Conservation (phyloP, 1,140 invertebrate genomes). For the Drosophila kohkoa region DNA sequence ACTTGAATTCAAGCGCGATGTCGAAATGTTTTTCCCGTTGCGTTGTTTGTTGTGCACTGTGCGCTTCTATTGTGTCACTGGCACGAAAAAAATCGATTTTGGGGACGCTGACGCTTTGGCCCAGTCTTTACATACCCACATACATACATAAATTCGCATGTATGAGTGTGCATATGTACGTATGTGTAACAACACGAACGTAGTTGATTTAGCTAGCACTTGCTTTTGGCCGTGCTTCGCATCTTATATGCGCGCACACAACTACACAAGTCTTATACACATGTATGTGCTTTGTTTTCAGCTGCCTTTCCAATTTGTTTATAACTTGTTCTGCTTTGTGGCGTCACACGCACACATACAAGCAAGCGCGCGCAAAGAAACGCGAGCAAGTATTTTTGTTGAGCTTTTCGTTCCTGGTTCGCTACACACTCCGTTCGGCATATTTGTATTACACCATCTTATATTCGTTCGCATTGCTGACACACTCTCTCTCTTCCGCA, state of each 20-base stretch:
- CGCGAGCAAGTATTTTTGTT: slow-evolving; percentile 35
- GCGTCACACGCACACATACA: slow-evolving; percentile 16
- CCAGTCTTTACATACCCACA: slow-evolving; percentile 48
- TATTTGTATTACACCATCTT: neutral
- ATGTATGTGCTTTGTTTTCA: slow-evolving; percentile 40
- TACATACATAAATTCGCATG: too few species aligned
- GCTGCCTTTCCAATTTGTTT: slow-evolving; percentile 79
- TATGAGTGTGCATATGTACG: slow-evolving; percentile 6
- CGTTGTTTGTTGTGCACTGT: slow-evolving; percentile 35
- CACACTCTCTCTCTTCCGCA: neutral
- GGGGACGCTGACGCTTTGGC: slow-evolving; percentile 61
- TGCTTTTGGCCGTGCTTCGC: slow-evolving; percentile 33
- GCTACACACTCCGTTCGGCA: slow-evolving; percentile 33
- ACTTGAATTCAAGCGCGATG: neutral
- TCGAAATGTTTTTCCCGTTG: slow-evolving; percentile 2
- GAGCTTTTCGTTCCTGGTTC: slow-evolving; percentile 55
- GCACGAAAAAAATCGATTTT: slow-evolving; percentile 78
- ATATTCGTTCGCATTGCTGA: neutral
- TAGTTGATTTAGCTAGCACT: slow-evolving; percentile 55
- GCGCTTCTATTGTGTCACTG: slow-evolving; percentile 57
- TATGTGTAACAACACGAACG: slow-evolving; percentile 11
- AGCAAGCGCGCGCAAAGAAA: neutral
- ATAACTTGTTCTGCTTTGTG: slow-evolving; percentile 76
- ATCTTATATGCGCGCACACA: slow-evolving; percentile 31
- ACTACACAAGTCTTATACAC: neutral